These are phyloP conservation scores for Corynorhinus townsendii DNA, from an alignment of 2,113 vertebrate genomes.

Conservation along the genomic window DNA sequence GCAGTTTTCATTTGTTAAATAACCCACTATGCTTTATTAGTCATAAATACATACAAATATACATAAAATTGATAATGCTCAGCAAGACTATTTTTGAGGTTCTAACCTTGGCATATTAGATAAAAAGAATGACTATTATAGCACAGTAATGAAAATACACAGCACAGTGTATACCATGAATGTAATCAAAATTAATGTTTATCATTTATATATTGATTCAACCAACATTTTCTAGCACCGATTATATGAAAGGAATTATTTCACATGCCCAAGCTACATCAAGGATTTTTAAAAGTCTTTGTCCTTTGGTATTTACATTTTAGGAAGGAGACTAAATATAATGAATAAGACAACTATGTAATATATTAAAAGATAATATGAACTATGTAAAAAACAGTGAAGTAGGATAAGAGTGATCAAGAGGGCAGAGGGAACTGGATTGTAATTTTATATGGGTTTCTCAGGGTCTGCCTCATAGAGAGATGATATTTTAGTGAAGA, in stretches of 20 bases:
- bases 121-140: neutral
- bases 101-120: neutral
- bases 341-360: neutral
- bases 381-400: neutral
- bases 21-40: neutral
- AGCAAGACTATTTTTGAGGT: constrained; percentile 21
- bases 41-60: neutral
- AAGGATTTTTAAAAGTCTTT: neutral
- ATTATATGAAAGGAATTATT: neutral
- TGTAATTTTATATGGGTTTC: neutral
- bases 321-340: neutral
- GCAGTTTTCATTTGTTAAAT: neutral
- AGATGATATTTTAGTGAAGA: neutral
- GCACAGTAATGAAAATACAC: neutral
- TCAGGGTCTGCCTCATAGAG: neutral
- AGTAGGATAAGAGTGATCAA: neutral
- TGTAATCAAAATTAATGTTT: neutral
- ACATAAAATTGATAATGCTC: neutral
- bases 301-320: neutral
- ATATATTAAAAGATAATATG: neutral
- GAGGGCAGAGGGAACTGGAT: neutral
- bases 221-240: neutral
- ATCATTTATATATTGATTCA: neutral
- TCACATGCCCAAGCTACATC: neutral
- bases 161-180: neutral